Percentiles rank a stretch among this genome's conserved stretches.
Evolutionary conservation across 1,140 invertebrate genomes (phyloP).

Genomic region (Mycetomoellerius zeteki): DNA sequence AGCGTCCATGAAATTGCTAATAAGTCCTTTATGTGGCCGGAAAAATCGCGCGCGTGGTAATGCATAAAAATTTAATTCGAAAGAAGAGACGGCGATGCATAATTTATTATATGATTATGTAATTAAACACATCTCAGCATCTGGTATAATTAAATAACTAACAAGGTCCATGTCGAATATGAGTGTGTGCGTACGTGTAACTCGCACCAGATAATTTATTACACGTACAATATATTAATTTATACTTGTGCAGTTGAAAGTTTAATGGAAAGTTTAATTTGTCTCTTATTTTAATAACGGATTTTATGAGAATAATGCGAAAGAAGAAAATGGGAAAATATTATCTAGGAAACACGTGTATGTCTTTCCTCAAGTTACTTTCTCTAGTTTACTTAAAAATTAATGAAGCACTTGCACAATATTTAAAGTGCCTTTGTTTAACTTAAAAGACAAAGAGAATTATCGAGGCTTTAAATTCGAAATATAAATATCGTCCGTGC

Average conservation of each 20-base stretch:
- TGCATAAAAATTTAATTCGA: conserved; percentile 13
- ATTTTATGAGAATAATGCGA: background rate
- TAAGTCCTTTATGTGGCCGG: conserved; percentile 29
- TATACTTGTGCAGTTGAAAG: background rate
- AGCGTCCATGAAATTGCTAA: conserved; percentile 55
- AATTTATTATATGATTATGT: conserved; percentile 22
- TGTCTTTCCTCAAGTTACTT: background rate
- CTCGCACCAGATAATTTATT: conserved; percentile 19
- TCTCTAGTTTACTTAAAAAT: conserved; percentile 1
- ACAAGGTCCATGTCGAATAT: background rate
- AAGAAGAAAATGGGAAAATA: background rate
- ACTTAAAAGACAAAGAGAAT: conserved; percentile 41
- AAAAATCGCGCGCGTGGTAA: conserved; percentile 10
- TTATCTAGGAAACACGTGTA: background rate
- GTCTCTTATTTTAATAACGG: background rate
- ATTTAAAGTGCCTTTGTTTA: conserved; percentile 47
- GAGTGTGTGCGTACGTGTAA: background rate
- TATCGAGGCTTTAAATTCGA: conserved; percentile 36
- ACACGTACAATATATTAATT: conserved; percentile 8
- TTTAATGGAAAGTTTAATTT: background rate
- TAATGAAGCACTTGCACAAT: conserved; percentile 3
- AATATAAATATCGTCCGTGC: conserved; percentile 48
- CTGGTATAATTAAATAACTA: conserved; percentile 24
- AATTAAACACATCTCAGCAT: conserved; percentile 36
- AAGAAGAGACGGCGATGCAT: background rate